Percentiles rank a stretch among this genome's conserved stretches.
Conservation (phyloP, 92 coral and sea anemone species). For the Heliopora coerulea region DNA sequence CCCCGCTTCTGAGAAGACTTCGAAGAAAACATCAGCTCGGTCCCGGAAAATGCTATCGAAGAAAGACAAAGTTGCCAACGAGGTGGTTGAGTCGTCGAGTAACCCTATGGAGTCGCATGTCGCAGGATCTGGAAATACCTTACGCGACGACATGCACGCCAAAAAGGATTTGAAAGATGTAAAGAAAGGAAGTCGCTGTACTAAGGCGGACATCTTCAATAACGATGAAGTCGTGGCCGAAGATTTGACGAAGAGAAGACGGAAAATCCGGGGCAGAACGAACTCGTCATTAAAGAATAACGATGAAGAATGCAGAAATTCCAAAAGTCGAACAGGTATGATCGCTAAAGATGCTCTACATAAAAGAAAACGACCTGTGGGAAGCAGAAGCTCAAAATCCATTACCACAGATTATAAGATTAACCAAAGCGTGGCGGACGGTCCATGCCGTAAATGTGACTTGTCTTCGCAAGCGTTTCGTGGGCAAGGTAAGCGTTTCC, state of each 20-base stretch:
- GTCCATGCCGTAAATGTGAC: too few relatives aligned
- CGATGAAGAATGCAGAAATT: not conserved
- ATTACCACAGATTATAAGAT: not conserved
- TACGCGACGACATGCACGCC: not conserved
- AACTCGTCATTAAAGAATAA: not conserved
- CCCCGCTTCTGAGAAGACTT: not conserved
- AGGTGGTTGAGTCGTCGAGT: not conserved
- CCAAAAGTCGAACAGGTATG: not conserved
- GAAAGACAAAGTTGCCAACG: not conserved
- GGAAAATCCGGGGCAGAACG: not conserved
- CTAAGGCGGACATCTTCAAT: not conserved
- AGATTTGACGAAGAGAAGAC: conserved; percentile 12
- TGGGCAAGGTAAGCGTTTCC: too few relatives aligned
- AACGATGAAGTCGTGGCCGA: not conserved
- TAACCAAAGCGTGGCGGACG: not conserved
- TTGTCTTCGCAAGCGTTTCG: too few relatives aligned
- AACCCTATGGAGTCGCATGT: not conserved
- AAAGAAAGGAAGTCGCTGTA: conserved; percentile 16
- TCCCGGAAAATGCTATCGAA: not conserved
- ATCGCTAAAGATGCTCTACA: not conserved
- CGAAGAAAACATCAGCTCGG: conserved; percentile 1
- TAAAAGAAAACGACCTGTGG: not conserved
- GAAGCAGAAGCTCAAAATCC: not conserved
- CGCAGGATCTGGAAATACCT: not conserved
- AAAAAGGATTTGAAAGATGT: not conserved